phyloP scores from a whole-genome alignment of 2,888 invertebrate genomes.

The Spisula solida region DNA sequence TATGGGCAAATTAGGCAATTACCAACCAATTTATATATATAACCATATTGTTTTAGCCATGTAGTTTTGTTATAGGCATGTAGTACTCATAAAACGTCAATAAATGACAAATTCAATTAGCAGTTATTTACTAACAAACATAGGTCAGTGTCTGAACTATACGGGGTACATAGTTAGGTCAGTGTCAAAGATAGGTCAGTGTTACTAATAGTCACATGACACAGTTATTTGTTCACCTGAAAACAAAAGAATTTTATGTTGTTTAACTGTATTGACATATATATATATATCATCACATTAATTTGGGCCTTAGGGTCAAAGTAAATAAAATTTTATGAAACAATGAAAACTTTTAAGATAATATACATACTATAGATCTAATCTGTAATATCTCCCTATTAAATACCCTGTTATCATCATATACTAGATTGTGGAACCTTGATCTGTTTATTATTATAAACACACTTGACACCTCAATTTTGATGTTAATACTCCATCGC shows the following conservation, averaged over 20 bases:
- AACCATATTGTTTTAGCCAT: background rate
- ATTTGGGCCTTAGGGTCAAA: no score
- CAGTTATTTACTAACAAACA: background rate
- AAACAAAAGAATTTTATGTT: background rate
- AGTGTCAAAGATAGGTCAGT: background rate
- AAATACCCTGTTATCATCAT: no score
- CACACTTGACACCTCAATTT: no score
- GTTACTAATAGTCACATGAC: background rate
- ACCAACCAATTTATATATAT: background rate
- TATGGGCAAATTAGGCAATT: background rate
- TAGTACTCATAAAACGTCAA: background rate
- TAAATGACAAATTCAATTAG: background rate
- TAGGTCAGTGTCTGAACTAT: background rate
- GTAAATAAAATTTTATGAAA: no score
- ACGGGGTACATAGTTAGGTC: background rate
- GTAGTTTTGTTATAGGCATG: background rate
- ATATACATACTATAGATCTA: no score
- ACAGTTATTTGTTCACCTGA: background rate
- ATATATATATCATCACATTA: no score
- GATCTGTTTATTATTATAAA: no score
- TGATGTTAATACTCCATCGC: no score
- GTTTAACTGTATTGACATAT: no score
- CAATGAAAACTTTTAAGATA: no score
- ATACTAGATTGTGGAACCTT: no score
- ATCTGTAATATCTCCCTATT: no score